These are phyloP conservation scores for Cottoperca gobio DNA, from an alignment of 2,797 vertebrate genomes.

Conservation along the genomic window DNA sequence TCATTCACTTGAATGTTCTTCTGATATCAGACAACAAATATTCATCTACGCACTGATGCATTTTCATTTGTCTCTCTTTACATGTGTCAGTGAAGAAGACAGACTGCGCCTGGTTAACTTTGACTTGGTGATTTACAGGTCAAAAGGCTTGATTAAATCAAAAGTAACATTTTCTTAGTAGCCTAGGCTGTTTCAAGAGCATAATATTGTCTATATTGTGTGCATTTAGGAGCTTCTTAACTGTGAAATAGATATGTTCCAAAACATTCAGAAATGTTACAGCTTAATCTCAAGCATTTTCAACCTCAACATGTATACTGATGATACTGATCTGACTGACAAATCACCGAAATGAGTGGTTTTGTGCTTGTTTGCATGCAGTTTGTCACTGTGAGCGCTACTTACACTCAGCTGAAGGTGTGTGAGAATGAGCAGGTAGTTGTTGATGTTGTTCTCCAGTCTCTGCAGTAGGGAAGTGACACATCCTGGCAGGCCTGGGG, in stretches of 20 bases:
- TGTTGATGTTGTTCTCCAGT: slow-evolving; percentile 78
- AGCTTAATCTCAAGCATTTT: neutral
- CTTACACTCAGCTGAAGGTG: slow-evolving; percentile 76
- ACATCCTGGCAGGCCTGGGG: slow-evolving; percentile 63
- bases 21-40: no score
- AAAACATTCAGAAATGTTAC: neutral
- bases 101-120: slow-evolving; percentile 6
- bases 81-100: slow-evolving; percentile 5
- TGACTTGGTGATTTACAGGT: slow-evolving; percentile 16
- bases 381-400: neutral
- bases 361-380: slow-evolving; percentile 12
- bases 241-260: neutral
- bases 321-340: slow-evolving; percentile 15
- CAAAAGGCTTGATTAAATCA: slow-evolving; percentile 11
- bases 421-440: slow-evolving; percentile 79
- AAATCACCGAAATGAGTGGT: slow-evolving; percentile 17
- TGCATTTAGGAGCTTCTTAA: neutral
- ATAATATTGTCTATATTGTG: neutral
- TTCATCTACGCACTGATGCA: slow-evolving; percentile 18
- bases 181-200: neutral
- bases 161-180: neutral
- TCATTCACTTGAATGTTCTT: slow-evolving; percentile 17
- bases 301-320: neutral
- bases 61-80: slow-evolving; percentile 28
- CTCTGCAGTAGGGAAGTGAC: slow-evolving; percentile 64